Base-by-base conservation (phyloP, 2,113 vertebrate species). In the Erinaceus europaeus region DNA sequence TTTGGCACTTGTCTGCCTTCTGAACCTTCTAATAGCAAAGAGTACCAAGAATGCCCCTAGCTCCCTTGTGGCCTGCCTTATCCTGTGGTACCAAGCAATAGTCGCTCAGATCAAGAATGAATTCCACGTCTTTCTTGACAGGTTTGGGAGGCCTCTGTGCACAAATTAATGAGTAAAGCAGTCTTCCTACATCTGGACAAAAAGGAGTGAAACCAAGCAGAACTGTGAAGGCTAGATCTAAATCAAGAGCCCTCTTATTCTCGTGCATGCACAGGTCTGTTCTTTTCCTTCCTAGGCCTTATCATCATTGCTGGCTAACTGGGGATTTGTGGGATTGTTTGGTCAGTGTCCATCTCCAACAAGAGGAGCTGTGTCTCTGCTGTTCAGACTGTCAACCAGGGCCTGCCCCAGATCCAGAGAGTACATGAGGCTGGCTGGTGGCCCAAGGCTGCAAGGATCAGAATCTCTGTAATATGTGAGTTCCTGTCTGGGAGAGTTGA, bases 81-180 rank as follows among this genome's bases (percentile, higher is more conserved):
- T n/a, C n/a, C n/a, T n/a, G n/a, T n/a, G n/a, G n/a, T n/a, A n/a
- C n/a, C n/a, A n/a, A n/a, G n/a, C n/a, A n/a, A n/a, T n/a, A n/a
- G n/a, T n/a, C n/a, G n/a, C n/a, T n/a, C n/a, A n/a, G n/a, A n/a
- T n/a, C n/a, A n/a, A n/a, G n/a, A n/a, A n/a, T n/a, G n/a, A n/a
- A n/a, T n/a, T n/a, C n/a, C n/a, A n/a, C n/a, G n/a, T n/a, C n/a
- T n/a, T n/a, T n/a, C n/a, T n/a, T n/a, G n/a, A n/a, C n/a, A n/a
- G n/a, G n/a, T n/a, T n/a, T n/a, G n/a, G n/a, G n/a, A n/a, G n/a
- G n/a, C n/a, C n/a, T n/a, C n/a, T n/a, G n/a, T n/a, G n/a, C n/a
- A n/a, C n/a, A n/a, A n/a, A n/a, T n/a, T 97, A 98, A 92, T 98
- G 98, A 86, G 98, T 96, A 87, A 98, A 98, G 93, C 97, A 97